These are phyloP conservation scores for Macaca nemestrina DNA, from an alignment of 2,113 vertebrate species.

Conservation along the genomic window DNA sequence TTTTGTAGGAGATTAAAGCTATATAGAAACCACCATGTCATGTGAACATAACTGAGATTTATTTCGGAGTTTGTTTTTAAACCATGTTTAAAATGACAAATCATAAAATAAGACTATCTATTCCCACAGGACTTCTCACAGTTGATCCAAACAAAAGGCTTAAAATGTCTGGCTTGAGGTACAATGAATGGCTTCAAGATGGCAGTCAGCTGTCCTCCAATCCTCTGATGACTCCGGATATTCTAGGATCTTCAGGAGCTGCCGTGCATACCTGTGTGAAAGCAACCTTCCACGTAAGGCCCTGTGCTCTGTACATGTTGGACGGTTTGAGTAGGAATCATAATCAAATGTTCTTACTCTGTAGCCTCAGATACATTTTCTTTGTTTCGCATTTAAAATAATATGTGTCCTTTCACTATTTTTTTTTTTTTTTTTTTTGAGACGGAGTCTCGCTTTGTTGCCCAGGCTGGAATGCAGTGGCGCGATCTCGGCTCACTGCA, in stretches of 20 bases:
- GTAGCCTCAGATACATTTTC: neutral
- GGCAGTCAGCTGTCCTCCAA: slow-evolving; percentile 98
- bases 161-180: slow-evolving; percentile 97
- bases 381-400: neutral
- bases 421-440: too few relatives aligned
- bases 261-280: slow-evolving; percentile 97
- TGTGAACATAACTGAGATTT: neutral
- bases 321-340: neutral
- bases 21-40: neutral
- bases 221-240: slow-evolving; percentile 98
- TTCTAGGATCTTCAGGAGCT: slow-evolving; percentile 95
- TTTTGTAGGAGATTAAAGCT: neutral
- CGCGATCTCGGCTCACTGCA: too few relatives aligned
- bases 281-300: slow-evolving; percentile 96
- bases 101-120: slow-evolving; percentile 52
- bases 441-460: too few relatives aligned
- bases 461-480: too few relatives aligned
- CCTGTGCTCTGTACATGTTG: accelerated
- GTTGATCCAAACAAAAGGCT: slow-evolving; percentile 99
- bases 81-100: neutral
- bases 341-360: neutral
- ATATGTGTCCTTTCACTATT: neutral
- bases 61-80: neutral
- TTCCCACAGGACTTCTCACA: slow-evolving; percentile 93
- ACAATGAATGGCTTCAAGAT: slow-evolving; percentile 97